phyloP scores from a whole-genome alignment of 2,113 vertebrate species.

The Microcebus lehilahytsara region DNA sequence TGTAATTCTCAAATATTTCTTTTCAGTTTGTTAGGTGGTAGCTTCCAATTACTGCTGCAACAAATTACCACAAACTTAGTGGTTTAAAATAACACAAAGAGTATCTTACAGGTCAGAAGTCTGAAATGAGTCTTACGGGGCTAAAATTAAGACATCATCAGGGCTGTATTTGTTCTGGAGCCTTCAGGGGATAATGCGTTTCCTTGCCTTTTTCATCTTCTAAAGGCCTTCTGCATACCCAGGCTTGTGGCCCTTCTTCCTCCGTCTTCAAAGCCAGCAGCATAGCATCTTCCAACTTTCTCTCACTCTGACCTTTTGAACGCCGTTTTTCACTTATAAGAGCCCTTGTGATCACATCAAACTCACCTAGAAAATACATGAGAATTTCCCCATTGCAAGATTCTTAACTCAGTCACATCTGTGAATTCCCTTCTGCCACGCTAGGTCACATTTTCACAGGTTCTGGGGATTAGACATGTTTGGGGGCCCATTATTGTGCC shows the following conservation, averaged over 20 bases:
- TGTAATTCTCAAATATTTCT: conserved; percentile 16
- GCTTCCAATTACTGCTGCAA: background rate
- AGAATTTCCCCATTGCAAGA: background rate
- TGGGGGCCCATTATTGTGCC: background rate
- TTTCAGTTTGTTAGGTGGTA: background rate
- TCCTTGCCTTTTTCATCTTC: background rate
- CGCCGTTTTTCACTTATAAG: background rate
- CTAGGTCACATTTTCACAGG: background rate
- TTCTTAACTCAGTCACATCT: background rate
- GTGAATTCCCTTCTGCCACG: background rate
- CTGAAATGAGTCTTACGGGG: background rate
- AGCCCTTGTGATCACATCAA: background rate
- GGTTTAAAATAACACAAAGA: background rate
- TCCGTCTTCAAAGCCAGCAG: background rate
- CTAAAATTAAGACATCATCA: background rate
- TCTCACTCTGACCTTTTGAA: background rate
- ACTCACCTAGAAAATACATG: background rate
- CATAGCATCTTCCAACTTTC: background rate
- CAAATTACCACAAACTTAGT: background rate
- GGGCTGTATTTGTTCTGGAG: background rate
- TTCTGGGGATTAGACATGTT: background rate
- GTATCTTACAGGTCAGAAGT: conserved; percentile 2
- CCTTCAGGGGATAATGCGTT: background rate
- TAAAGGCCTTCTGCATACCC: background rate
- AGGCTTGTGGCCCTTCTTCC: background rate